Conservation (phyloP, 2,797 vertebrate species). For the Alectoris magna region DNA sequence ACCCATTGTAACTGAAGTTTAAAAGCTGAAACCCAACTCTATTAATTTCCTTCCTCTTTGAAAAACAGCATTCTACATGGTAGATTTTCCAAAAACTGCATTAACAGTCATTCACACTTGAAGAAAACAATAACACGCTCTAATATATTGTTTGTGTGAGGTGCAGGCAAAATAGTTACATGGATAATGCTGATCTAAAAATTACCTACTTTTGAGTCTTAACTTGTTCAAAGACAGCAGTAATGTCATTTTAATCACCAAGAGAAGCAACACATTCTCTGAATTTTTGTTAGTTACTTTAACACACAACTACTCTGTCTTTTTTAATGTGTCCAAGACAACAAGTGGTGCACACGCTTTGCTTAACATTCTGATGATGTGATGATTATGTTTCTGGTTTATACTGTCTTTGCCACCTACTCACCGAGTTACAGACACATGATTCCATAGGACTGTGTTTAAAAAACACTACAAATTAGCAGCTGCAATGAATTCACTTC, state of each 20-base stretch:
- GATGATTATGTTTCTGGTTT: neutral
- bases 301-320: neutral
- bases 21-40: neutral
- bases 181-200: neutral
- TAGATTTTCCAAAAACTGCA: neutral
- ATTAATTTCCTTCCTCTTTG: neutral
- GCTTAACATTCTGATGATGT: neutral
- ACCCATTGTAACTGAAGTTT: neutral
- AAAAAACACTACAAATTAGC: neutral
- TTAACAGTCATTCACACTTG: neutral
- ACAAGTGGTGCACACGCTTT: neutral
- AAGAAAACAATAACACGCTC: neutral
- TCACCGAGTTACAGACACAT: neutral
- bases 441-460: neutral
- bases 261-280: neutral
- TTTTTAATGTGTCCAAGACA: neutral
- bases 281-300: neutral
- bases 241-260: neutral
- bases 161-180: neutral
- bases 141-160: neutral
- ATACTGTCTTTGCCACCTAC: neutral
- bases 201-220: neutral
- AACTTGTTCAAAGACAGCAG: neutral
- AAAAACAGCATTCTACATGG: neutral
- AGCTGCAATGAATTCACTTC: neutral